Conservation (phyloP, 2,888 invertebrate genomes). For the Tenthredo notha region DNA sequence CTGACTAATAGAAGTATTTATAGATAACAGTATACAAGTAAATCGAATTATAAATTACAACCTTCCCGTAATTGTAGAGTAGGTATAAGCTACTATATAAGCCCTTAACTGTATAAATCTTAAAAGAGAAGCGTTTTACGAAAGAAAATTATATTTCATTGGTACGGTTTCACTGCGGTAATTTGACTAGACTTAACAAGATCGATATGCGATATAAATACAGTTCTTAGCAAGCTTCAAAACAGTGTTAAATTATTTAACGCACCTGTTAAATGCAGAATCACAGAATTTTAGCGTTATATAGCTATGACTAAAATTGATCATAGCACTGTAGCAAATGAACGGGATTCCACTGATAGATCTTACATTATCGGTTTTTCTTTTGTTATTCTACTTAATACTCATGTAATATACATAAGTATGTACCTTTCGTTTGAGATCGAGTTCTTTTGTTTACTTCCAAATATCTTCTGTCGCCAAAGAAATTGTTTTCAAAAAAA, state of each 20-base stretch:
- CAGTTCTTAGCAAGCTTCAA: conserved; percentile 48
- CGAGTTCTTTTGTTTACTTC: background rate
- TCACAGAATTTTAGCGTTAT: conserved; percentile 60
- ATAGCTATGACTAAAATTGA: conserved; percentile 60
- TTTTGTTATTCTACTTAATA: background rate
- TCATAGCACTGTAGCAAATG: conserved; percentile 52
- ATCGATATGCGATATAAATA: conserved; percentile 52
- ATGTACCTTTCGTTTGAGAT: background rate
- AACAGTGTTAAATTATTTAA: conserved; percentile 45
- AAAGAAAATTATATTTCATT: conserved; percentile 18
- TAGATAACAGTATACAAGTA: conserved; percentile 11
- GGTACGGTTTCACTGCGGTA: conserved; percentile 45
- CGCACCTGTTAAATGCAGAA: conserved; percentile 57
- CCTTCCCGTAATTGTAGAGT: background rate
- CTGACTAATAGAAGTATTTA: background rate
- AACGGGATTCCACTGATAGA: conserved; percentile 41
- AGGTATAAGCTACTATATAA: conserved; percentile 18
- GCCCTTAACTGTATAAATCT: conserved; percentile 24
- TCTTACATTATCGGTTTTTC: background rate
- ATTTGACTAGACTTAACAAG: conserved; percentile 51
- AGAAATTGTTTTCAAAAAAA: background rate
- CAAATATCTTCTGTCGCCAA: background rate
- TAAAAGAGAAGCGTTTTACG: background rate
- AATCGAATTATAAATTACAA: conserved; percentile 38
- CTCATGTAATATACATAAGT: background rate